Base-by-base conservation (phyloP, 2,797 vertebrate species). In the Rhodeus uyekii region DNA sequence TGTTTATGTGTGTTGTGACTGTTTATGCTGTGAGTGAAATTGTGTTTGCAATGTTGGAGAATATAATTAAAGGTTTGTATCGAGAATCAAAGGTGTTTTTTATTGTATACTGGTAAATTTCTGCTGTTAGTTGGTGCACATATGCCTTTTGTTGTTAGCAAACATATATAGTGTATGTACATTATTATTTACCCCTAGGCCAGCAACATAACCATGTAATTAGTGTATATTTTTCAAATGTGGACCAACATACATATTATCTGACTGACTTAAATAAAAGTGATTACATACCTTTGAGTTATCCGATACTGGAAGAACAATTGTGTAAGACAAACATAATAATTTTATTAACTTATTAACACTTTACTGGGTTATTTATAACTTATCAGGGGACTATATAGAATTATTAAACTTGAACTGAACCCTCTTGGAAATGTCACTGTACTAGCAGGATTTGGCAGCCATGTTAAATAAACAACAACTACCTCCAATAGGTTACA, bases 341-440 rank as follows among this genome's bases (percentile, higher is more conserved):
- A 67, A 84, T 80, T 84, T 82, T 61, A 85, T 58, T 39, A 83
- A 71, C 39, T 82, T 61, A 85, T 58, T 39, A 83, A 71, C 39
- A 67, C 63, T 63, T 74, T 42, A 83, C 44, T 46, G 16, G 44
- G 18, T 58, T 53, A 48, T 55, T 67, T n/a, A 38, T 48, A 50
- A 61, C 82, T n/a, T 38, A 46, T 75, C 76, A 34, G 19, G 44
- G 39, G 75, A 64, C 46, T 76, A 82, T 82, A 50, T 72, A 79
- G 34, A 69, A 79, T 75, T 22, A 48, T 65, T 80, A 32, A 76
- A 69, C 46, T 24, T 65, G 55, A n/a, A 64, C 84, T 38, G 34
- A 12, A 75, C 29, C 46, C 32, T 44, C 76, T 74, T 75, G 53
- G 22, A 69, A 61, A 75, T 72, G 27, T 24, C 46, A 24, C 22